A percentile compares a stretch with the other conserved stretches of the same genome.
Evolutionary conservation across 2,888 invertebrate species (phyloP).

Genomic region (Cecidostiba fungosa): DNA sequence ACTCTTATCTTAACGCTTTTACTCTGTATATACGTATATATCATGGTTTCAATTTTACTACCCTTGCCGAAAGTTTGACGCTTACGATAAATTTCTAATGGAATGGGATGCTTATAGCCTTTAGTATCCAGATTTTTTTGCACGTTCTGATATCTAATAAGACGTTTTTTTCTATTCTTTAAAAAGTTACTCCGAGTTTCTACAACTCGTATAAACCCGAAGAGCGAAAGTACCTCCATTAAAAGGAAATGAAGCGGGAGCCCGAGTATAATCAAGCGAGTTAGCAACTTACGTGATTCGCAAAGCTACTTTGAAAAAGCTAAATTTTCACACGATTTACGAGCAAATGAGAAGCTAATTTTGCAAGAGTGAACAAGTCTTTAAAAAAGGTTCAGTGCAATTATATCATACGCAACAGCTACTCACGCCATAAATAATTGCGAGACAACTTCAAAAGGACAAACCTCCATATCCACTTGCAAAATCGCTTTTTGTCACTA

Average conservation of each 20-base stretch:
- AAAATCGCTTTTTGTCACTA: constrained; percentile 13
- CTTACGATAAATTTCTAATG: not conserved
- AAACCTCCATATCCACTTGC: not conserved
- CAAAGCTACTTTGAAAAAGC: not conserved
- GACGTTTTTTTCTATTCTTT: too few species aligned
- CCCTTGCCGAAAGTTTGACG: not conserved
- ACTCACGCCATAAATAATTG: not conserved
- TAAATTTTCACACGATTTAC: not conserved
- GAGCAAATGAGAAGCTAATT: not conserved
- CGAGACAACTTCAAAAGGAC: not conserved
- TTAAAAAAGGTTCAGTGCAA: not conserved
- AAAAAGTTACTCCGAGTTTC: not conserved
- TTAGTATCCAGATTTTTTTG: not conserved
- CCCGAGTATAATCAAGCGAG: not conserved
- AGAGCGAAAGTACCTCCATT: not conserved
- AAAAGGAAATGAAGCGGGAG: not conserved
- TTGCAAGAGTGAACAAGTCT: not conserved
- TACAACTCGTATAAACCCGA: not conserved
- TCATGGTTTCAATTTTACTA: constrained; percentile 40
- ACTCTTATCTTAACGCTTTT: constrained; percentile 42
- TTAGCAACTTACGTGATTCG: not conserved
- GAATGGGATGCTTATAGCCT: not conserved
- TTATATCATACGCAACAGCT: not conserved
- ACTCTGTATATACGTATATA: not conserved
- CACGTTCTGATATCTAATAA: too few species aligned